Evolutionary conservation across 2,888 invertebrate species (phyloP).

Genomic region (Eulithis prunata): DNA sequence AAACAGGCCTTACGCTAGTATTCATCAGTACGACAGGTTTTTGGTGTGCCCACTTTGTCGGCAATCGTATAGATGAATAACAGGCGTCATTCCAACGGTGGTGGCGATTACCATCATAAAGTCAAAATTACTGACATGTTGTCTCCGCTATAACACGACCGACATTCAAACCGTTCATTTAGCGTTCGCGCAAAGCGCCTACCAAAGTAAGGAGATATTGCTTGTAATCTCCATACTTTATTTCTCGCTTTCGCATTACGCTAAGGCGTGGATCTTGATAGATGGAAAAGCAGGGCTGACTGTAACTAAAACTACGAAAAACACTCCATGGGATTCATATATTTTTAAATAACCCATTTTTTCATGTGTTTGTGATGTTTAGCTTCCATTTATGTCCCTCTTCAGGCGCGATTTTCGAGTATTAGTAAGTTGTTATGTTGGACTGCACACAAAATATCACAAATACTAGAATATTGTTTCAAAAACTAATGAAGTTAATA

Average conservation of each 20-base stretch:
- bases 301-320: background rate
- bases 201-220: background rate
- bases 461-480: background rate
- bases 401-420: background rate
- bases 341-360: background rate
- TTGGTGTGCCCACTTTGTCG: background rate
- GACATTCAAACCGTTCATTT: background rate
- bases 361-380: too few species aligned
- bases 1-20: background rate
- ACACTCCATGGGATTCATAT: background rate
- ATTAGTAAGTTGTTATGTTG: background rate
- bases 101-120: background rate
- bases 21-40: constrained; percentile 1
- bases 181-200: background rate
- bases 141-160: background rate
- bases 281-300: background rate
- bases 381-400: too few species aligned
- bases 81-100: background rate
- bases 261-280: background rate
- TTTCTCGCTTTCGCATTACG: background rate
- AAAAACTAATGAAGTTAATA: too few species aligned
- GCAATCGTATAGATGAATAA: background rate
- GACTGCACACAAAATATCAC: background rate
- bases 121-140: background rate
- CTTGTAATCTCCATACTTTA: constrained; percentile 2